These are phyloP conservation scores for Tuta absoluta DNA, from an alignment of 2,888 invertebrate species.

Conservation along the genomic window DNA sequence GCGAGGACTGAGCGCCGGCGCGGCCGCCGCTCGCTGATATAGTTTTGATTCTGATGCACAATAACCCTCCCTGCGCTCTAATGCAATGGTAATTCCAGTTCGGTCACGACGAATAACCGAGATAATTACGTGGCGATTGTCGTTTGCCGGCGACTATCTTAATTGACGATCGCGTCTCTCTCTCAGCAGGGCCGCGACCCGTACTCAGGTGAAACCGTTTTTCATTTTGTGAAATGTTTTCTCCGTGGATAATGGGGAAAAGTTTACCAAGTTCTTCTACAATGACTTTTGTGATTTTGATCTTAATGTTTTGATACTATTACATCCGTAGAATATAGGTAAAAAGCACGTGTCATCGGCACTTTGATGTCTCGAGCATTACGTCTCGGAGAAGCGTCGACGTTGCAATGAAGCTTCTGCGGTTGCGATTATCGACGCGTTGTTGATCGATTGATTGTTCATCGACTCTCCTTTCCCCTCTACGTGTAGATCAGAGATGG, in stretches of 20 bases:
- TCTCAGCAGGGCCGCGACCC: constrained; percentile 73
- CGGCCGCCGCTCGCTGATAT: constrained; percentile 65
- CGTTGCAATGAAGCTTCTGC: background rate
- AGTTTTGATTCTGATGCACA: constrained; percentile 76
- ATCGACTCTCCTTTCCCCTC: constrained; percentile 22
- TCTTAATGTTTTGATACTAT: constrained; percentile 22
- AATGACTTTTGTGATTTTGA: constrained; percentile 35
- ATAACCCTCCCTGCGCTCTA: constrained; percentile 74
- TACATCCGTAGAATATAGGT: background rate
- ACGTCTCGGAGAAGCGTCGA: background rate
- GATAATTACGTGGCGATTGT: constrained; percentile 76
- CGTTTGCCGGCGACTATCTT: constrained; percentile 70
- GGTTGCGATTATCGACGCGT: background rate
- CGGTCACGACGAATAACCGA: constrained; percentile 77
- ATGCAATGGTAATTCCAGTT: constrained; percentile 73
- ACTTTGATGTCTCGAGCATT: background rate
- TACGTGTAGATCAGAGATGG: constrained; percentile 29
- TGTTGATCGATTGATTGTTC: background rate
- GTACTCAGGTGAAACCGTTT: constrained; percentile 72
- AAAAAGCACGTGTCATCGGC: background rate
- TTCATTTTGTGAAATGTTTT: constrained; percentile 71
- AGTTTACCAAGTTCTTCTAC: constrained; percentile 51
- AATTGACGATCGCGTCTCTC: constrained; percentile 75
- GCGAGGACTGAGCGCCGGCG: constrained; percentile 70
- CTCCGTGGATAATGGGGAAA: constrained; percentile 62